Evolutionary conservation across 2,113 vertebrate species (phyloP), one percentile per base, ranked within the genome.

Genomic region (Paramisgurnus dabryanus): DNA sequence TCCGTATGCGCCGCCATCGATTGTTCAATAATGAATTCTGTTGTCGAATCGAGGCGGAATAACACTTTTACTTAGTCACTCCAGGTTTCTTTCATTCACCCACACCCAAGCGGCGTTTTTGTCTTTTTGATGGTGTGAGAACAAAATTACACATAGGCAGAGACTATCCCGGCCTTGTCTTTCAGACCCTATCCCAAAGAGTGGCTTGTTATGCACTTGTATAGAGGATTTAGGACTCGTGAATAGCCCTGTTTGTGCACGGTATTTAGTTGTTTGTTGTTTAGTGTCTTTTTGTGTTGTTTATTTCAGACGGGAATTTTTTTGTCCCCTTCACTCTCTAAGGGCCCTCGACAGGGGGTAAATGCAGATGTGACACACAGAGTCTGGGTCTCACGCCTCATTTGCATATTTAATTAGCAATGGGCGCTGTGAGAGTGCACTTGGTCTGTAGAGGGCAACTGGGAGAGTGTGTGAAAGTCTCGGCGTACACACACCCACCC

Each of bases 321-420:
- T 92, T 91, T 63, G 63, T 64, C 76, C 75, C 75, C 71, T 45
- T 50, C 58, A 47, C 89, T 92, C 90, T 86, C 91, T 89, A 90
- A 91, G 94, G 94, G 93, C 94, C 92, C 93, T 93, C 90, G 86
- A 92, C 93, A 92, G 93, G 91, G 93, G 92, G 95, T 94, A 94
- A 86, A 94, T 95, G 94, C 95, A 96, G 95, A 95, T 96, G 94
- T 94, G 94, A 95, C 94, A 95, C 93, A 93, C 92, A 92, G 94
- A 94, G 95, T 94, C 92, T 93, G 94, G 92, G 92, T 94, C 89
- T 91, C 94, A 95, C 94, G 93, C 93, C 95, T 95, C 94, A 95
- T 94, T 96, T 96, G 94, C 95, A 96, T 96, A 95, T 96, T 96
- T 96, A 96, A 96, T 96, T 95, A 96, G 95, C 91, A 91, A 93